Conservation (phyloP, 1,140 invertebrate genomes). For the Caenorhabditis remanei region DNA sequence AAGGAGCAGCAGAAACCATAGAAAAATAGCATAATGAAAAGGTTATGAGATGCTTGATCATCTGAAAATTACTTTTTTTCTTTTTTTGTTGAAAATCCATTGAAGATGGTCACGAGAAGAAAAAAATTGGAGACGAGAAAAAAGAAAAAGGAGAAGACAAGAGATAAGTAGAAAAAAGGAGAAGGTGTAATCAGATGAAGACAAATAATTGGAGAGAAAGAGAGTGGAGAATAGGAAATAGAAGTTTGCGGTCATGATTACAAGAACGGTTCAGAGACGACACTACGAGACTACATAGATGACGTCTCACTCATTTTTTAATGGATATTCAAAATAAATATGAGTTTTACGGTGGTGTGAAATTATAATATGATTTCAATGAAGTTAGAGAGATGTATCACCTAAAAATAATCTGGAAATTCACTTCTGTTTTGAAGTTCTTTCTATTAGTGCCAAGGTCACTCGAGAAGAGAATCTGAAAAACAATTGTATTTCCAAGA, state of each 20-base stretch:
- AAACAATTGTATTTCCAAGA: no score
- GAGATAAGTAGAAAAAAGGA: not conserved
- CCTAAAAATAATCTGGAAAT: no score
- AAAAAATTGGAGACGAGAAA: not conserved
- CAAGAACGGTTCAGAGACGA: not conserved
- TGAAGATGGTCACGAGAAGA: not conserved
- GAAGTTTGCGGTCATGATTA: not conserved
- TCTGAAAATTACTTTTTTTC: not conserved
- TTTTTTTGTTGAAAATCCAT: not conserved
- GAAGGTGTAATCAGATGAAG: slow-evolving; percentile 1
- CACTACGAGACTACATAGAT: slow-evolving; percentile 19
- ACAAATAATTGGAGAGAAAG: not conserved
- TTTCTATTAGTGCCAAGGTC: no score
- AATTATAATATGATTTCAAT: no score
- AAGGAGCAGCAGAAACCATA: slow-evolving; percentile 37
- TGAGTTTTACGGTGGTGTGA: no score
- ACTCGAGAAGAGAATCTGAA: no score
- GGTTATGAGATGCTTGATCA: slow-evolving; percentile 12
- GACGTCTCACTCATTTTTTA: not conserved
- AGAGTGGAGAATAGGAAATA: not conserved
- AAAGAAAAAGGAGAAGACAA: not conserved
- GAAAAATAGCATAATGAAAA: not conserved
- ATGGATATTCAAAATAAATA: no score
- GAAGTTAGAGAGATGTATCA: no score
- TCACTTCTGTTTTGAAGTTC: no score